Conservation (phyloP, 2,888 invertebrate species). For the Toxonevra muliebris region DNA sequence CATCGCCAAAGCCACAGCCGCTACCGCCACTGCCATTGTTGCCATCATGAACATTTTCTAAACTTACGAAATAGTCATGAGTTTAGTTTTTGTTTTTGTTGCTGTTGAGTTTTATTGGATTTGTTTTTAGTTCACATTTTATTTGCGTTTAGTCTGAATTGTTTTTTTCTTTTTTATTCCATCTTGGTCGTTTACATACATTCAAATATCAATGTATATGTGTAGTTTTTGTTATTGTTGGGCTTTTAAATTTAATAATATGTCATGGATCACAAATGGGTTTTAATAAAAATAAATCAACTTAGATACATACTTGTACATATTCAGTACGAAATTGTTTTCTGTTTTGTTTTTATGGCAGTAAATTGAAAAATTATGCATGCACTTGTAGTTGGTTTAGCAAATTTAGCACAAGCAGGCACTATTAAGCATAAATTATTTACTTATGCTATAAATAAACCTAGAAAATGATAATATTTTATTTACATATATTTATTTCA, state of each 20-base stretch:
- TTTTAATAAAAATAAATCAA: conserved; percentile 5
- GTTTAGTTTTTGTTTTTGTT: background rate
- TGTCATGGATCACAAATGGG: background rate
- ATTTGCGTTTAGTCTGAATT: background rate
- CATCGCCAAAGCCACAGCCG: background rate
- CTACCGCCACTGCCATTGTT: background rate
- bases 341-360: background rate
- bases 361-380: conserved; percentile 1
- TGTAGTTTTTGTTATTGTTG: background rate
- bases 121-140: conserved; percentile 34
- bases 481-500: too few species aligned
- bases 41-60: background rate
- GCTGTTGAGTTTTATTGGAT: conserved; percentile 24
- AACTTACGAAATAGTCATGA: background rate
- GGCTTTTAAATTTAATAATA: conserved; percentile 1
- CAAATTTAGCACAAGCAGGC: too few species aligned
- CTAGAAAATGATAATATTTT: too few species aligned
- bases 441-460: too few species aligned
- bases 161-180: background rate
- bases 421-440: too few species aligned
- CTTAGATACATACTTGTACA: background rate
- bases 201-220: too few species aligned
- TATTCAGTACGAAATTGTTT: background rate
- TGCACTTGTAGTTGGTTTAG: background rate
- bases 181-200: background rate